Conservation (phyloP, 1,140 invertebrate species). For the Meloidogyne hapla region DNA sequence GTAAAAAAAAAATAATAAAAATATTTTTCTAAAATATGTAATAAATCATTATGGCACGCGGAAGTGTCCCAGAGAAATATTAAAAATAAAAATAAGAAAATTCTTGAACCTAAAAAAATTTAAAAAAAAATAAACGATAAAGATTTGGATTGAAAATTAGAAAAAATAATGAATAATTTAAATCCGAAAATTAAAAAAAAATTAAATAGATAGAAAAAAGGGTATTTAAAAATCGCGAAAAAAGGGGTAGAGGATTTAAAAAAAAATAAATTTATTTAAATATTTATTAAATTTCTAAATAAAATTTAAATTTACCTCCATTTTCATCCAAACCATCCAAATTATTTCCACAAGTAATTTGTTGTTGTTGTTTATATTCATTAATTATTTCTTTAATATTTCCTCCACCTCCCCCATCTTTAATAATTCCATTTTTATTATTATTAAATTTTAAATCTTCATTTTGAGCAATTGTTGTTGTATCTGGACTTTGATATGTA, state of each 20-base stretch:
- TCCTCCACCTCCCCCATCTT: not conserved
- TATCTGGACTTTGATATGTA: not conserved
- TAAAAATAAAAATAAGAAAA: no score
- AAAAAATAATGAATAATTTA: no score
- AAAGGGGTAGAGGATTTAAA: no score
- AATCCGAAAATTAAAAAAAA: no score
- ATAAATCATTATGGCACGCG: not conserved
- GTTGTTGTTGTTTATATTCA: not conserved
- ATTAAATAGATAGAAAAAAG: no score
- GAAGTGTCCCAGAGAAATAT: not conserved
- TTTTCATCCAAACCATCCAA: not conserved
- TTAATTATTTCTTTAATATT: not conserved
- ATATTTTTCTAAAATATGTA: not conserved
- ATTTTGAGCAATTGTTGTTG: conserved; percentile 2
- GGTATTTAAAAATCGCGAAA: no score
- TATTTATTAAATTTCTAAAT: not conserved
- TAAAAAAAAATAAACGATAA: no score
- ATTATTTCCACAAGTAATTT: not conserved
- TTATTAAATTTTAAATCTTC: not conserved
- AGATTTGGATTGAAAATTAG: no score
- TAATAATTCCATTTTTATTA: not conserved
- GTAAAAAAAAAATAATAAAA: no score
- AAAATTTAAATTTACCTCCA: not conserved
- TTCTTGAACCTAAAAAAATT: no score
- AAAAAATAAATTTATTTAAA: no score